Evolutionary conservation across 1,140 invertebrate species (phyloP).

Genomic region (Megalopta genalis): DNA sequence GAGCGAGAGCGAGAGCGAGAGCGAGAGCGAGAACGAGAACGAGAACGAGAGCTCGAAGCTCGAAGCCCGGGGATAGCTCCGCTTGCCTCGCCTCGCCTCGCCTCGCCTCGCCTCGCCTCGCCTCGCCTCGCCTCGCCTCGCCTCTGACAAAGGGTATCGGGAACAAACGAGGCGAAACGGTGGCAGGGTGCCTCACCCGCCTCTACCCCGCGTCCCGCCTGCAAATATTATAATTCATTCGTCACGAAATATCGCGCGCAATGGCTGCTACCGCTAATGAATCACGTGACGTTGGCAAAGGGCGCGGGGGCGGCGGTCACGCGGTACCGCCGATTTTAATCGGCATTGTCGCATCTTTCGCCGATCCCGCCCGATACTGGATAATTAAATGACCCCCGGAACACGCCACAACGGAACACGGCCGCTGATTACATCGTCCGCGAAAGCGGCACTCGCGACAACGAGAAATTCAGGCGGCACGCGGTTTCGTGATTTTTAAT

Average conservation of each 20-base stretch:
- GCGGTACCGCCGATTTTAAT: conserved; percentile 10
- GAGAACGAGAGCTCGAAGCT: no score
- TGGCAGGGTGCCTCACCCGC: no score
- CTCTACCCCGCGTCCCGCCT: no score
- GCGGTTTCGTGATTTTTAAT: no score
- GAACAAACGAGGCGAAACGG: conserved; percentile 13
- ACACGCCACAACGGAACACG: background rate
- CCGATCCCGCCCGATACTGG: no score
- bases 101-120: no score
- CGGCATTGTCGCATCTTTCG: background rate
- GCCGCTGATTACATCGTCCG: background rate
- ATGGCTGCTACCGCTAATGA: conserved; percentile 20
- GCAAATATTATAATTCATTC: conserved; percentile 52
- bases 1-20: background rate
- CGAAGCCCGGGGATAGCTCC: background rate
- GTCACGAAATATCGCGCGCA: conserved; percentile 13
- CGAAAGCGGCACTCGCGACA: background rate
- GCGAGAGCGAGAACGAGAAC: no score
- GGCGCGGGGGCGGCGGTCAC: background rate
- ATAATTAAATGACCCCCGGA: conserved; percentile 19
- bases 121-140: background rate
- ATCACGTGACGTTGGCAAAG: background rate
- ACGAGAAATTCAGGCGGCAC: background rate
- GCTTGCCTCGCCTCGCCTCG: background rate
- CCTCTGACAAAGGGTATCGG: conserved; percentile 20